phyloP scores from a whole-genome alignment of 2,113 vertebrate species.

The Siphamia tubifer region DNA sequence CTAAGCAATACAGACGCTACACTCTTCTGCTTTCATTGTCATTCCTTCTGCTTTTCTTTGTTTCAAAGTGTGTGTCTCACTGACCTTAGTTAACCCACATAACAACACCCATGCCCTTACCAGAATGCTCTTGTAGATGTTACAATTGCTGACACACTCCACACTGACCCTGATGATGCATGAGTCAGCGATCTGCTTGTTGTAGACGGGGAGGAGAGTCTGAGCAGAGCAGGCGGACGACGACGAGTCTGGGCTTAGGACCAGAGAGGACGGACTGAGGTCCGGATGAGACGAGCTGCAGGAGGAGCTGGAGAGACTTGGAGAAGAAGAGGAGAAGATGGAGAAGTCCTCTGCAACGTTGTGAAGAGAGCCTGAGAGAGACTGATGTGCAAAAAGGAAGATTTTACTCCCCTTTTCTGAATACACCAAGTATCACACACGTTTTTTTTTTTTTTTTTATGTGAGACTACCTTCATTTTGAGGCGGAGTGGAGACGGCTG shows the following conservation, averaged over 20 bases:
- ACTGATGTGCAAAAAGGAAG: constrained; percentile 29
- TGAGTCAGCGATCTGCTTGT: constrained; percentile 80
- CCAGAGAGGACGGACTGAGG: constrained; percentile 48
- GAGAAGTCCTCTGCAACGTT: constrained; percentile 80
- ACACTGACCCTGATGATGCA: constrained; percentile 87
- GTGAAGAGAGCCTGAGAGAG: constrained; percentile 72
- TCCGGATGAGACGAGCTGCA: constrained; percentile 72
- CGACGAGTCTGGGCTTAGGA: constrained; percentile 17
- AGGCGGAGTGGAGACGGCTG: constrained; percentile 54
- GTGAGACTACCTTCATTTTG: constrained; percentile 64
- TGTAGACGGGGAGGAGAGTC: constrained; percentile 59
- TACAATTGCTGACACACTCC: constrained; percentile 81
- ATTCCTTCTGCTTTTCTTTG: not conserved
- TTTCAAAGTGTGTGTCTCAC: not conserved
- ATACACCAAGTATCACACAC: too few species aligned
- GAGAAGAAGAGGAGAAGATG: constrained; percentile 41
- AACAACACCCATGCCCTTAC: constrained; percentile 58
- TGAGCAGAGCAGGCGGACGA: constrained; percentile 44
- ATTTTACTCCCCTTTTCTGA: not conserved
- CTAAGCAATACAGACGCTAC: not conserved
- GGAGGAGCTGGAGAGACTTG: constrained; percentile 44
- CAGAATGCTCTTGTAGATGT: constrained; percentile 90
- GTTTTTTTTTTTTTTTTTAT: too few species aligned
- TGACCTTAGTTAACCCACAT: not conserved
- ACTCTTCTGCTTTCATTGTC: not conserved